Conservation (phyloP, 1,140 invertebrate species). For the Drosophila oshimai region DNA sequence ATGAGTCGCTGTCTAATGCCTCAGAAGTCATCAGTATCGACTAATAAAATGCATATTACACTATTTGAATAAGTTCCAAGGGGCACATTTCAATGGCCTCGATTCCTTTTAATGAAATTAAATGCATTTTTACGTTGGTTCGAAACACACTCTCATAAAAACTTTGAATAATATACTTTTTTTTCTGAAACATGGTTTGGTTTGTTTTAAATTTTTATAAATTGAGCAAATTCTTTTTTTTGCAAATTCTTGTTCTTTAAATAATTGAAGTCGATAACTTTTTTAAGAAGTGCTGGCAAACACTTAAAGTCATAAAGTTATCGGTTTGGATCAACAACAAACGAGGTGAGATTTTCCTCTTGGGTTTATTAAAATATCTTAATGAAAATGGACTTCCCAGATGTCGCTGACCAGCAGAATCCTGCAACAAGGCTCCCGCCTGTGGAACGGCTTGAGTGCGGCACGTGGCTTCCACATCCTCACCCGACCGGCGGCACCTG, state of each 20-base stretch:
- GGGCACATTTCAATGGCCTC: neutral
- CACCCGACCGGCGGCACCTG: conserved; percentile 17
- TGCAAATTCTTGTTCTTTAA: neutral
- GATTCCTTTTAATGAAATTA: neutral
- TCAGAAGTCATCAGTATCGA: conserved; percentile 66
- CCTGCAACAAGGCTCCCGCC: conserved; percentile 25
- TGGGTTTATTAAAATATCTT: conserved; percentile 14
- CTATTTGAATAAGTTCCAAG: neutral
- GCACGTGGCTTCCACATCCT: conserved; percentile 57
- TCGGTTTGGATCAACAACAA: neutral
- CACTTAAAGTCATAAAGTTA: neutral
- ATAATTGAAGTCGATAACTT: neutral
- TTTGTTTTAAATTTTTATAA: neutral
- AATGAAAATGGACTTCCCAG: conserved; percentile 40
- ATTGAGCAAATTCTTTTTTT: no score
- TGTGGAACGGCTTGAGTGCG: conserved; percentile 44
- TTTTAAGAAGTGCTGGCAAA: neutral
- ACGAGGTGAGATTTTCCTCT: conserved; percentile 21
- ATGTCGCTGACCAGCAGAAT: conserved; percentile 62
- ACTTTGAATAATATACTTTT: neutral
- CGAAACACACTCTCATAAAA: neutral
- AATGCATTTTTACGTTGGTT: neutral
- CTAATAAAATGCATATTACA: conserved; percentile 17
- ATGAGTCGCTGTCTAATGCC: neutral
- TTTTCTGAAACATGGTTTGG: neutral